Evolutionary conservation across 2,113 vertebrate species (phyloP).

Genomic region (Orientallactaga bullata): DNA sequence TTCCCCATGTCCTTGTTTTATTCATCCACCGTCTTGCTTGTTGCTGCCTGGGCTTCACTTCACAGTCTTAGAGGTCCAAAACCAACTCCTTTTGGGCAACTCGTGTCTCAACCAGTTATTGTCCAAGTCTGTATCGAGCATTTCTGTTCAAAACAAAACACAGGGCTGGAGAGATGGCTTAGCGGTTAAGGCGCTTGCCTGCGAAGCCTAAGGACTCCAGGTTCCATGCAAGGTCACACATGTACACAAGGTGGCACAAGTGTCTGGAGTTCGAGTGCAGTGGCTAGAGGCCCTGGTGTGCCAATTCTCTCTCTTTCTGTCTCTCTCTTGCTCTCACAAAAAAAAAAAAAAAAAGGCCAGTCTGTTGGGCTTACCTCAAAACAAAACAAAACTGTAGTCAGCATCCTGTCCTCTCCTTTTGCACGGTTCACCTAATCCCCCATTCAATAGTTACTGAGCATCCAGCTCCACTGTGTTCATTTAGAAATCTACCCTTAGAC

Average conservation of each 20-base stretch:
- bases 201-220: too few species aligned
- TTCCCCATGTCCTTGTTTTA: neutral
- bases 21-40: neutral
- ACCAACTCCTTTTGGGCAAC: neutral
- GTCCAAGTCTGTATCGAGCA: neutral
- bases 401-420: neutral
- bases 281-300: too few species aligned
- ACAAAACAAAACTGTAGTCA: neutral
- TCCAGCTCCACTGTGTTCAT: neutral
- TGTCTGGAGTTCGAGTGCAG: too few species aligned
- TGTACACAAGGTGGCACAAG: too few species aligned
- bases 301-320: too few species aligned
- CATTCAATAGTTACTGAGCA: neutral
- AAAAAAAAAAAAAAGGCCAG: too few species aligned
- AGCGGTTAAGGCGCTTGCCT: too few species aligned
- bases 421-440: neutral
- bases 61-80: neutral
- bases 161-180: too few species aligned
- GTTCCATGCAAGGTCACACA: too few species aligned
- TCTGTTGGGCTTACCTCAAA: too few species aligned
- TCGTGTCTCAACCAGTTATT: neutral
- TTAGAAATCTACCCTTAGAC: neutral
- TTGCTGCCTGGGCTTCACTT: neutral
- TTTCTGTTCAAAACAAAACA: neutral
- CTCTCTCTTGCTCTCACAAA: too few species aligned